Conservation (phyloP, 2,113 vertebrate genomes). For the Tichodroma muraria region DNA sequence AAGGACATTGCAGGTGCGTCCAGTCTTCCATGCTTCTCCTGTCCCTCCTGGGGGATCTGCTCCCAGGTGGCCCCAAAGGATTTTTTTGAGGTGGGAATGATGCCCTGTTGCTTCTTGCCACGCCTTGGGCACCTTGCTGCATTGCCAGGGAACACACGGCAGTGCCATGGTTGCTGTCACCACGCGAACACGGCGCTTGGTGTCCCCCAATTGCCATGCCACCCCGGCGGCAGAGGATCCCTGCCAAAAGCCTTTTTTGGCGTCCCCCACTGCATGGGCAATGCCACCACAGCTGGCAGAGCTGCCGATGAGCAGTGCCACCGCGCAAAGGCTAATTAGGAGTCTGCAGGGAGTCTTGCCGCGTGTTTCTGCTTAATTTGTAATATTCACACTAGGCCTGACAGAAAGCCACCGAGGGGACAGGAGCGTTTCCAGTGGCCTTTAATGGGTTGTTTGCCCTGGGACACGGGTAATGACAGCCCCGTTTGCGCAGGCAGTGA, state of each 20-base stretch:
- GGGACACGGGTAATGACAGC: not conserved
- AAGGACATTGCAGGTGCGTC: too few species aligned
- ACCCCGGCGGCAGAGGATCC: too few species aligned
- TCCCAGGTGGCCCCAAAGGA: not conserved
- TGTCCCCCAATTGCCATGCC: rapidly evolving
- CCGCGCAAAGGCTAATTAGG: rapidly evolving
- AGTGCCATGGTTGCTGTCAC: rapidly evolving
- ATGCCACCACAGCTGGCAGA: not conserved
- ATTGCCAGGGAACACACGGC: rapidly evolving
- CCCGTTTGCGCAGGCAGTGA: not conserved
- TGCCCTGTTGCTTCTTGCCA: rapidly evolving
- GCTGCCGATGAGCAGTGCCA: not conserved
- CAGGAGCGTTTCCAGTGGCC: not conserved
- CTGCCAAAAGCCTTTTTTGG: not conserved
- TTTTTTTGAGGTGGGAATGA: not conserved
- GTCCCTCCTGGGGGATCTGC: not conserved
- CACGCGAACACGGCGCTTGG: rapidly evolving
- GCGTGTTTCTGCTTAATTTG: not conserved
- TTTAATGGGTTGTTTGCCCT: not conserved
- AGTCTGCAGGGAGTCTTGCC: not conserved
- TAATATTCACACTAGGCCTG: conserved; percentile 5
- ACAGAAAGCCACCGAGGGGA: not conserved
- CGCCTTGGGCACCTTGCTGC: not conserved
- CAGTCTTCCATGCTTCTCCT: rapidly evolving
- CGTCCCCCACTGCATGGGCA: not conserved